A percentile compares a stretch with the other conserved stretches of the same genome.
Conservation (phyloP, 2,888 invertebrate species). For the Notodonta ziczac region DNA sequence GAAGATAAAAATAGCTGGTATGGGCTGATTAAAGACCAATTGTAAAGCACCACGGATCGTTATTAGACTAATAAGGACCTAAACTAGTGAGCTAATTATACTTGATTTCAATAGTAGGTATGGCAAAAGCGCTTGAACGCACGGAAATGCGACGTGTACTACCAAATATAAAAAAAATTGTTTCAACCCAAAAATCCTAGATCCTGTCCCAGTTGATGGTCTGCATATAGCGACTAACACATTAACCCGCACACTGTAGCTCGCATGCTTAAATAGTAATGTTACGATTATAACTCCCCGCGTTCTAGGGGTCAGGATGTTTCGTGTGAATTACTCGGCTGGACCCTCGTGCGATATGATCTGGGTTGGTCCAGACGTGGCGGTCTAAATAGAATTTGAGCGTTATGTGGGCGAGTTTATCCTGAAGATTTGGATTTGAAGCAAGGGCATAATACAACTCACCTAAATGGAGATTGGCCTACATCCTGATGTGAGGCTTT, state of each 20-base stretch:
- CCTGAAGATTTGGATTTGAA: neutral
- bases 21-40: too few relatives aligned
- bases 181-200: neutral
- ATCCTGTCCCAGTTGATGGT: neutral
- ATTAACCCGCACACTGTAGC: slow-evolving; percentile 31
- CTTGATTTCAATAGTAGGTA: too few relatives aligned
- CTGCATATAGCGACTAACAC: slow-evolving; percentile 19
- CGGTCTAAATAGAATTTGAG: slow-evolving; percentile 12
- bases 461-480: too few relatives aligned
- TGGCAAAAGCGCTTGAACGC: too few relatives aligned
- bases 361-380: slow-evolving; percentile 21
- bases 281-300: slow-evolving; percentile 41
- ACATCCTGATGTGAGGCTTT: too few relatives aligned
- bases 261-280: slow-evolving; percentile 46
- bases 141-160: too few relatives aligned
- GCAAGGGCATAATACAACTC: neutral
- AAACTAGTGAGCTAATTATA: too few relatives aligned
- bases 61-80: too few relatives aligned
- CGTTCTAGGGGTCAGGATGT: slow-evolving; percentile 34
- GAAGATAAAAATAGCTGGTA: too few relatives aligned
- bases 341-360: slow-evolving; percentile 37
- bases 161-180: neutral
- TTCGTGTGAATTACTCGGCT: slow-evolving; percentile 45
- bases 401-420: slow-evolving; percentile 9
- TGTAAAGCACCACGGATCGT: too few relatives aligned